A percentile compares a stretch with the other conserved stretches of the same genome.
phyloP scores from a whole-genome alignment of 2,113 vertebrate species.

The Trematomus loennbergii region DNA sequence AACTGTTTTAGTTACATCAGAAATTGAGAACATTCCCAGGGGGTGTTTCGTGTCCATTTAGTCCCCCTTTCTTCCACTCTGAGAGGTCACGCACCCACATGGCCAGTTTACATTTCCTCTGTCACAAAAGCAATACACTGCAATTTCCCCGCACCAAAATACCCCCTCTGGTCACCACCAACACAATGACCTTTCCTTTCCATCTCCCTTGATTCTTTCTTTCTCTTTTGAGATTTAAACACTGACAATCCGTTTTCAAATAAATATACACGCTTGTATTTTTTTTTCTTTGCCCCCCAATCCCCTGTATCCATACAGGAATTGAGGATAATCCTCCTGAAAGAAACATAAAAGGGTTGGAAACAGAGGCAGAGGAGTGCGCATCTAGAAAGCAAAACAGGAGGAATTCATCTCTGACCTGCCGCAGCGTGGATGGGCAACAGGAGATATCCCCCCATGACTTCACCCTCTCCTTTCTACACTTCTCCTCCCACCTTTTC shows the following conservation, averaged over 20 bases:
- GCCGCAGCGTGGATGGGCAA: constrained; percentile 58
- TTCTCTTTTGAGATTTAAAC: constrained; percentile 66
- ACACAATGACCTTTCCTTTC: constrained; percentile 83
- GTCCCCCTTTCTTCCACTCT: constrained; percentile 67
- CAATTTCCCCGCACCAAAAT: constrained; percentile 82
- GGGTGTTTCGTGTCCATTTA: constrained; percentile 84
- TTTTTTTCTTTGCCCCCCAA: constrained; percentile 34
- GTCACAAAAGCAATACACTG: constrained; percentile 83
- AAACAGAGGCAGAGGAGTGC: constrained; percentile 35
- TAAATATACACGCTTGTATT: constrained; percentile 68
- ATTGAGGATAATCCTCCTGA: constrained; percentile 71
- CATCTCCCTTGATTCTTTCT: constrained; percentile 43
- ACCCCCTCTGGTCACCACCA: constrained; percentile 84
- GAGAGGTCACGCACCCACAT: constrained; percentile 83
- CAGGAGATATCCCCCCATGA: constrained; percentile 70
- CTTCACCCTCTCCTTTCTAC: constrained; percentile 74
- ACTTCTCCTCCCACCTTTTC: constrained; percentile 78
- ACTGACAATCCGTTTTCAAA: constrained; percentile 76
- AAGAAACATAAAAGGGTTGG: constrained; percentile 63
- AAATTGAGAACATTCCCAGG: constrained; percentile 75
- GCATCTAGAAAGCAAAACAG: constrained; percentile 70
- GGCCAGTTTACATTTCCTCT: constrained; percentile 84
- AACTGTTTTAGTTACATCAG: constrained; percentile 75
- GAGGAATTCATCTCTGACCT: constrained; percentile 73
- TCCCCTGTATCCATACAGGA: constrained; percentile 73